These are phyloP conservation scores for Microtus oregoni DNA, from an alignment of 2,113 vertebrate species.

Conservation along the genomic window DNA sequence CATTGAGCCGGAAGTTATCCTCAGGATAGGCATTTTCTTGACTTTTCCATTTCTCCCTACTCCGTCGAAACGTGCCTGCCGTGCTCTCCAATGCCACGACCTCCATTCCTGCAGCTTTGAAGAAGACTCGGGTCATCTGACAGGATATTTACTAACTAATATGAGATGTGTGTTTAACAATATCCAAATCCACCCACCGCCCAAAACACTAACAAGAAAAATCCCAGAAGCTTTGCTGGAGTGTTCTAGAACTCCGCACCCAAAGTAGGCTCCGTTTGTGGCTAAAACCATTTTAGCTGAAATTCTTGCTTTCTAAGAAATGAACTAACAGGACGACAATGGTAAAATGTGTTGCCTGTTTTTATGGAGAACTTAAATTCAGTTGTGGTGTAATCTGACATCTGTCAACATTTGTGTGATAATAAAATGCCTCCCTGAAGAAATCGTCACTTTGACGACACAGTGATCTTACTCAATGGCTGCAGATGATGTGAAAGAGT, in stretches of 20 bases:
- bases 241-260: not conserved
- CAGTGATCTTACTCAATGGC: not conserved
- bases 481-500: not conserved
- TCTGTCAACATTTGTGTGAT: slow-evolving; percentile 14
- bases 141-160: not conserved
- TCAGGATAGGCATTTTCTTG: not conserved
- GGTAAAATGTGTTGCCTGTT: not conserved
- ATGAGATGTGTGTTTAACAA: not conserved
- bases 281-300: slow-evolving; percentile 26
- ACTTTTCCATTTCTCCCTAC: not conserved
- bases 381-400: not conserved
- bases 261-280: not conserved
- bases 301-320: slow-evolving; percentile 22
- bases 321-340: not conserved
- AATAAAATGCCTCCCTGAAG: not conserved
- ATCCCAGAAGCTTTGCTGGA: not conserved
- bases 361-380: not conserved
- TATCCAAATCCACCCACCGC: not conserved
- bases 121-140: not conserved
- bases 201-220: not conserved
- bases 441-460: not conserved
- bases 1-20: not conserved
- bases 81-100: not conserved
- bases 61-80: not conserved
- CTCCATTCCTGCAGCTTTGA: not conserved